Evolutionary conservation across 2,113 vertebrate species (phyloP).

Genomic region (Scartelaos histophorus): DNA sequence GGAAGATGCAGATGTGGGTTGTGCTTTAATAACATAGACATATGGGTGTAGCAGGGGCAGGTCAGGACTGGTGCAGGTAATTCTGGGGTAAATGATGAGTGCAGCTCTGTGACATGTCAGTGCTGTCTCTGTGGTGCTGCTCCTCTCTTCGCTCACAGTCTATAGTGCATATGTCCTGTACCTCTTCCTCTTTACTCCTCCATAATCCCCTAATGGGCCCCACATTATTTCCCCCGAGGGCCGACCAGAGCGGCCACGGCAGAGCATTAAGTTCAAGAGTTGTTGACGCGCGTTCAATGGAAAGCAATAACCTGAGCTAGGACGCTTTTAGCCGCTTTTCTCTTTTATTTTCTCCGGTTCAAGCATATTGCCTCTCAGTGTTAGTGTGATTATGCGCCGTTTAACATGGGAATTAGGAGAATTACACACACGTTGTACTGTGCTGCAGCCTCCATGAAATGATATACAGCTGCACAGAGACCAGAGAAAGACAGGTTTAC

Average conservation of each 20-base stretch:
- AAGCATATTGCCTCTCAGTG: constrained; percentile 64
- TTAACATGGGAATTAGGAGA: constrained; percentile 73
- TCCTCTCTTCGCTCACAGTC: constrained; percentile 16
- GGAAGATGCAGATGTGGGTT: not conserved
- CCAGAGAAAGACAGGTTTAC: constrained; percentile 34
- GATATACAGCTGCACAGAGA: constrained; percentile 56
- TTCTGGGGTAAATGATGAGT: constrained; percentile 35
- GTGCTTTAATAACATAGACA: constrained; percentile 1
- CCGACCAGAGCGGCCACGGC: constrained; percentile 41
- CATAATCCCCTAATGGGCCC: constrained; percentile 64
- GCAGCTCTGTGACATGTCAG: constrained; percentile 1
- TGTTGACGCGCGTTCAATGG: constrained; percentile 72
- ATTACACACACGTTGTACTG: constrained; percentile 52
- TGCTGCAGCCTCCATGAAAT: constrained; percentile 46
- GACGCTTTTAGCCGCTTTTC: constrained; percentile 44
- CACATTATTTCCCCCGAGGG: constrained; percentile 72
- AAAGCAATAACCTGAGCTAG: constrained; percentile 72
- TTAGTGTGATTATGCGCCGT: constrained; percentile 60
- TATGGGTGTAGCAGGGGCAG: not conserved
- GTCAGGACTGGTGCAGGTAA: constrained; percentile 16
- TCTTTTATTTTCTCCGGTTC: constrained; percentile 68
- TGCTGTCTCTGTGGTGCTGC: not conserved
- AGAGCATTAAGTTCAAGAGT: constrained; percentile 77
- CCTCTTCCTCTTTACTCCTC: constrained; percentile 52
- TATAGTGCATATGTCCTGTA: constrained; percentile 46